Evolutionary conservation across 2,113 vertebrate species (phyloP), one percentile per base, ranked within the genome.

Genomic region (Mirza zaza): DNA sequence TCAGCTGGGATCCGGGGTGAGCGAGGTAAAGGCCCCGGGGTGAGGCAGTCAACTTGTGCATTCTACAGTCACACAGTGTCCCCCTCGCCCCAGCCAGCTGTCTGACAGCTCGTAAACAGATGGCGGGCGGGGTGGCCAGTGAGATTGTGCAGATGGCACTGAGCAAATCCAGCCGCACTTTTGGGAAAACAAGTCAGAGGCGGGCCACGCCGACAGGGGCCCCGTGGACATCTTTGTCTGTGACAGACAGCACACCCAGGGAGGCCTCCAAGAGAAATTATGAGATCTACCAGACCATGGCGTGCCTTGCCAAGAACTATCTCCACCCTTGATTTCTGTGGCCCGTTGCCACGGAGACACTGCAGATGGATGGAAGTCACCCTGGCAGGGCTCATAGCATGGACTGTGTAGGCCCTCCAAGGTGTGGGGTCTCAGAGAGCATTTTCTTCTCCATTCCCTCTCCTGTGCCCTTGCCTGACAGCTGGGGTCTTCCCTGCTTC

Each of bases 71-170:
- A 98, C 97, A 91, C 76, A 80, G 90, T 92, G 96, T 97, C 94
- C 96, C 96, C 96, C 84, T 61, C 9, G 1, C 88, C n/a, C 42
- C 52, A n/a, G 97, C 97, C 97, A 98, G 95, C 94, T 95, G 65
- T 92, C 95, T 96, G 95, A 97, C 91, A 82, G 97, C 85, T 91
- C 67, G 25, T 92, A 96, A 91, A 96, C 97, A 98, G 96, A 97
- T 63, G 95, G 76, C 29, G 88, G 97, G 95, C 0, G 88, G 96
- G 93, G 91, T 95, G 93, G 85, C 95, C 93, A 1, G 91, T 96
- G 97, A 97, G 70, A 96, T 8, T 80, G 94, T 96, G 55, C 97
- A 97, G 94, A 97, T 93, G 91, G 94, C 86, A 92, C 95, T 97
- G 97, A 97, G 94, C 20, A 68, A 71, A 68, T 68, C 95, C 95